Evolutionary conservation across 2,797 vertebrate genomes (phyloP).

Genomic region (Ctenopoma multispine): DNA sequence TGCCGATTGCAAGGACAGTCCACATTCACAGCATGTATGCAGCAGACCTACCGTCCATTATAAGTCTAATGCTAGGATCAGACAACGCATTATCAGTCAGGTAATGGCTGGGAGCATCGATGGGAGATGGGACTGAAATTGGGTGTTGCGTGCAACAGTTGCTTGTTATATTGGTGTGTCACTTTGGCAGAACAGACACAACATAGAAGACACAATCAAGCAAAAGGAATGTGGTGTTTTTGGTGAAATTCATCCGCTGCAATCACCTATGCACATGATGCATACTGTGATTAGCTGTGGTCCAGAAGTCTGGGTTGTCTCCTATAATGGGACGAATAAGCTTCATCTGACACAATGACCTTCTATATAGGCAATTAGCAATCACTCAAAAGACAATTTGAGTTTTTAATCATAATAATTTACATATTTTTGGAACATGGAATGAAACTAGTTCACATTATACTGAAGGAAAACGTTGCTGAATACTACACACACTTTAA

Average conservation of each 20-base stretch:
- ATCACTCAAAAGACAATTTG: not conserved
- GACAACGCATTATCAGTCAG: not conserved
- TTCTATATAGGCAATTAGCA: not conserved
- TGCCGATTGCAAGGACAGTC: not conserved
- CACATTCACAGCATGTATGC: not conserved
- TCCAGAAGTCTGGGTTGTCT: not conserved
- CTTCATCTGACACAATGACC: not conserved
- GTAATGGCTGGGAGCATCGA: not conserved
- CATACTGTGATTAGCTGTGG: not conserved
- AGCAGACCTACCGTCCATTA: not conserved
- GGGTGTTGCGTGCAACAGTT: not conserved
- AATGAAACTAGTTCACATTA: slow-evolving; percentile 47
- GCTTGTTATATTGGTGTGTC: not conserved
- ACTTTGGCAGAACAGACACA: not conserved
- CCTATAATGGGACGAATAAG: not conserved
- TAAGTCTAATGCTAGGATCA: not conserved
- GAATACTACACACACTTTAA: slow-evolving; percentile 47
- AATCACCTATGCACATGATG: not conserved
- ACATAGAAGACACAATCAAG: not conserved
- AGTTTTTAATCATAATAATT: slow-evolving; percentile 38
- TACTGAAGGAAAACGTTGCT: slow-evolving; percentile 22
- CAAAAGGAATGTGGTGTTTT: not conserved
- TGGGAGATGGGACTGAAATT: no score
- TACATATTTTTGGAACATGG: slow-evolving; percentile 47
- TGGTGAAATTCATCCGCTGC: not conserved